Evolutionary conservation across 2,797 vertebrate genomes (phyloP).

Genomic region (Salarias fasciatus): DNA sequence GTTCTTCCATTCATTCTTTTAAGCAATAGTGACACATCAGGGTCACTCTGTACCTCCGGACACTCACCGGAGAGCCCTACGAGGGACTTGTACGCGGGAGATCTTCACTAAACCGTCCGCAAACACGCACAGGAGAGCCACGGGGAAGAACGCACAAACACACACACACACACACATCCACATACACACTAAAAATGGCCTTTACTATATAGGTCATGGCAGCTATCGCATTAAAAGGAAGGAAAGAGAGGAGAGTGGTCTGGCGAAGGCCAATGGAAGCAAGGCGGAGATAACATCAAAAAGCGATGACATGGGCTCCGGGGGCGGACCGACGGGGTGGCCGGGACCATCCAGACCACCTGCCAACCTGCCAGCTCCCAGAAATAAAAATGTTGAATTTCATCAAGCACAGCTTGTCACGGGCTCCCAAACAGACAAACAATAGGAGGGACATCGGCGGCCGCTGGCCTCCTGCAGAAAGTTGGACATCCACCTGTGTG

Average conservation of each 20-base stretch:
- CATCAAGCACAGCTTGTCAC: conserved; percentile 29
- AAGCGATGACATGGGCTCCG: conserved; percentile 15
- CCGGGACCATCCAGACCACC: not conserved
- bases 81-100: conserved; percentile 46
- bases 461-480: conserved; percentile 19
- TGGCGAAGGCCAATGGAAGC: conserved; percentile 15
- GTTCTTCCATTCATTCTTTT: conserved; percentile 58
- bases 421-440: conserved; percentile 22
- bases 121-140: conserved; percentile 43
- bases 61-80: conserved; percentile 59
- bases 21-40: conserved; percentile 77
- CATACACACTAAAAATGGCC: conserved; percentile 41
- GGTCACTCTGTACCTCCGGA: conserved; percentile 75
- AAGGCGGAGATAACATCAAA: conserved; percentile 28
- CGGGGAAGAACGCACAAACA: not conserved
- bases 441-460: conserved; percentile 37
- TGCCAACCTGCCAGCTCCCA: conserved; percentile 31
- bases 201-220: conserved; percentile 67
- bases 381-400: conserved; percentile 33
- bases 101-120: conserved; percentile 51
- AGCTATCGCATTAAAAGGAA: conserved; percentile 51
- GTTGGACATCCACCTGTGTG: conserved; percentile 49
- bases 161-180: not conserved
- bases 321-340: conserved; percentile 5
- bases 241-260: conserved; percentile 18